Base-by-base conservation (phyloP, 2,888 invertebrate genomes). In the Caenorhabditis sulstoni region DNA sequence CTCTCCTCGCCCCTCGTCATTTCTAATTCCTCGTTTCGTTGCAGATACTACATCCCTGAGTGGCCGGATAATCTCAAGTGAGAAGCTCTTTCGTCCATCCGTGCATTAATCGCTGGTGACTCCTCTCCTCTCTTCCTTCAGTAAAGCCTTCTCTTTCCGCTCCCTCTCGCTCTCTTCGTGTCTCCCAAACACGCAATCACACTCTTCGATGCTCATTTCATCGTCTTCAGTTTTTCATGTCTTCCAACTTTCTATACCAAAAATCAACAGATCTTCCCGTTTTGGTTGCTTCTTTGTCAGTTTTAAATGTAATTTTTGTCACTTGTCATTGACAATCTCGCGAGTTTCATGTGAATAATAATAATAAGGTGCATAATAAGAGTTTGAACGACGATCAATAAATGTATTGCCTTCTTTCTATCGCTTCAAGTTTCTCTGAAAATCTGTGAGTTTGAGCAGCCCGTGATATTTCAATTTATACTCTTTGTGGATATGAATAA, bases 21-120 rank as follows among this genome's bases (percentile, higher is more conserved):
- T 8, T 18, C 20, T 11, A 35, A 45, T 14, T 3, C 18, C 5
- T 29, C 35, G 41, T 11, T 18, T 11, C 14, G 44, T 62, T 79
- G 12, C 91, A 94, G 97, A 86, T 97, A 97, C 92, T 95, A 95
- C 91, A 94, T 99, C 87, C 96, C 96, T 91, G 96, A 96, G 92
- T 99, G 98, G 98, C 98, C 98, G 9, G 88, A 89, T 62, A 90
- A 88, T 79, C 86, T 90, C 41, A 87, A 87, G 70, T 87, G 64
- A 85, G 47, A 12, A 65, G 29, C 35, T n/a, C 22, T 16, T 8
- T 3, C 16, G 16, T 50, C 53, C 39, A n/a, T n/a, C 14, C 18
- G 55, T 16, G 18, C 53, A 44, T 41, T 49, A 23, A 44, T 53
- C 66, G 16, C 47, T 37, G 22, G 35, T 47, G 16, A 16, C 47